Evolutionary conservation across 2,888 invertebrate species (phyloP).

Genomic region (Brassicogethes aeneus): DNA sequence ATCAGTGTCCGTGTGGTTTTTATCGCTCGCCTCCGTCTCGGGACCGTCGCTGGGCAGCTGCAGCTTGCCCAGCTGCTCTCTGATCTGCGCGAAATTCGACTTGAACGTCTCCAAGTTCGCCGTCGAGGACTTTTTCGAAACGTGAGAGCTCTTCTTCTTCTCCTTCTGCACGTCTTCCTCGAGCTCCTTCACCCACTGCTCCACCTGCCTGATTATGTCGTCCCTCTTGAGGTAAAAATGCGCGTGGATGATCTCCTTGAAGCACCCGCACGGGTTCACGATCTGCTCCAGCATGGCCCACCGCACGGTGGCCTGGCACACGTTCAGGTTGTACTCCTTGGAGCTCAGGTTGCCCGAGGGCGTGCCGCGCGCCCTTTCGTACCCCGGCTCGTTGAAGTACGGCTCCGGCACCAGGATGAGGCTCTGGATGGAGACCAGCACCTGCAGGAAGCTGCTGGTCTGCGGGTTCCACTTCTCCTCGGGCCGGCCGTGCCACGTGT

Average conservation of each 20-base stretch:
- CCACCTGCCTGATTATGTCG: conserved; percentile 82
- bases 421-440: conserved; percentile 87
- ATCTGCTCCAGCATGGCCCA: conserved; percentile 97
- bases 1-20: conserved; percentile 50
- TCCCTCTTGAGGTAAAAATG: conserved; percentile 93
- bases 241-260: conserved; percentile 85
- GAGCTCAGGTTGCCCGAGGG: conserved; percentile 83
- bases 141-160: conserved; percentile 61
- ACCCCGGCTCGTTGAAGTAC: conserved; percentile 92
- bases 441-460: conserved; percentile 89
- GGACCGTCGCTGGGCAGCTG: conserved; percentile 56
- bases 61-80: conserved; percentile 79
- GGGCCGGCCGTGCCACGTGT: conserved; percentile 94
- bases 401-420: conserved; percentile 87
- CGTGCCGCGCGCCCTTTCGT: conserved; percentile 83
- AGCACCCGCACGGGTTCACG: conserved; percentile 81
- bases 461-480: conserved; percentile 97
- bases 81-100: conserved; percentile 48
- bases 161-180: conserved; percentile 61
- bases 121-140: conserved; percentile 34
- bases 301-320: conserved; percentile 87
- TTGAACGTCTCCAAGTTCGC: conserved; percentile 37
- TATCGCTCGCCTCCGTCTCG: conserved; percentile 16
- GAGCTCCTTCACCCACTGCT: conserved; percentile 83
- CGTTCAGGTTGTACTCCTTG: conserved; percentile 90